These are phyloP conservation scores for Felis chaus DNA, from an alignment of 2,113 vertebrate genomes.

Conservation along the genomic window DNA sequence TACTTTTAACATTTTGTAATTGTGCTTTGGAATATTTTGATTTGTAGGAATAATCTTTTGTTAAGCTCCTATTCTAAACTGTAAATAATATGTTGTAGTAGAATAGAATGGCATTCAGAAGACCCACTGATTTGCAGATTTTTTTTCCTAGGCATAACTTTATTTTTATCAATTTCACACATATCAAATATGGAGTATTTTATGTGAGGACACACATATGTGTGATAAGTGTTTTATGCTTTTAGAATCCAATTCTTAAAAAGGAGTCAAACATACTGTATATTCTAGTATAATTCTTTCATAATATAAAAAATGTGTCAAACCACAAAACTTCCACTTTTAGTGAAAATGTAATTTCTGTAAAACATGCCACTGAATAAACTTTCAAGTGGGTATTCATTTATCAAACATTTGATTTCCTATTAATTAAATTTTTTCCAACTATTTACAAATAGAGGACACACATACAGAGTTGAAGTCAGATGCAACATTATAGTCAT, in stretches of 20 bases:
- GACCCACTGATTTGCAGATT: neutral
- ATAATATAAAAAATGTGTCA: neutral
- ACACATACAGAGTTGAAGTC: neutral
- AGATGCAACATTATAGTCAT: neutral
- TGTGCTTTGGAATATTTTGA: neutral
- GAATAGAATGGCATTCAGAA: neutral
- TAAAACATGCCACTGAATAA: neutral
- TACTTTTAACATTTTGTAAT: neutral
- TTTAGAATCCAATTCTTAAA: neutral
- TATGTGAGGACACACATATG: neutral
- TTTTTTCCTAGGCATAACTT: neutral
- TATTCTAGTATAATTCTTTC: neutral
- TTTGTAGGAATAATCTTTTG: neutral
- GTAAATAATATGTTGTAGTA: neutral
- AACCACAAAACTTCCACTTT: neutral
- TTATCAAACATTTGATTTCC: neutral
- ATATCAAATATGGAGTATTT: neutral
- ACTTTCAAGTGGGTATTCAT: neutral
- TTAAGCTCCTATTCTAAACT: neutral
- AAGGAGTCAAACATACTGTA: neutral
- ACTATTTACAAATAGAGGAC: neutral
- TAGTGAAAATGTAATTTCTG: neutral
- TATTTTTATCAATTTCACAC: neutral
- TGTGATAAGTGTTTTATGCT: neutral
- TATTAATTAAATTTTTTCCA: neutral